Evolutionary conservation across 2,888 invertebrate genomes (phyloP), one percentile per base, ranked within the genome.

Genomic region (Chrysolina oricalcia): DNA sequence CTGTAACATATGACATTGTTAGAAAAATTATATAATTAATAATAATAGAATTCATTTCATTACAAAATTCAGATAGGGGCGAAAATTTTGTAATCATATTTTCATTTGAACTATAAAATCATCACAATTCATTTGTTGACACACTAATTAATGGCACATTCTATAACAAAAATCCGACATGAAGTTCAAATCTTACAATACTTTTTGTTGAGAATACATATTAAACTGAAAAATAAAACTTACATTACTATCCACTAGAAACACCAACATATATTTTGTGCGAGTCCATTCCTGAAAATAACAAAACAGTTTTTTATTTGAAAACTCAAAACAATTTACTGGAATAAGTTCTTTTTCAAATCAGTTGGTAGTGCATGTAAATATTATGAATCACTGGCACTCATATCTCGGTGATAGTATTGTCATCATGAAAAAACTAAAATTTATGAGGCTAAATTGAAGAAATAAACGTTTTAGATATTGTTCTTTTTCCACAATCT

Each of bases 31-130:
- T 43, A 23, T 0, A 5, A 43, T 21, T 41, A 23, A 0, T 10
- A 9, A 35, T n/a, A 0, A 5, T 8, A 9, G n/a, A 59, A 27
- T n/a, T 2, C 8, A 27, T 8, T 15, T 23, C 19, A n/a, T 64
- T 19, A 17, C 5, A 46, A 6, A 21, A 17, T 41, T 85, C 85
- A 86, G 85, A 83, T 85, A 85, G 85, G 84, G 80, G 87, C 87
- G 86, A 88, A 89, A 88, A 86, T 86, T 85, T 79, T 74, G 82
- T 82, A 85, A 85, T 87, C 87, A 87, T 73, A 48, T 53, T 69
- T 74, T 88, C 88, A 87, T 85, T 80, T 88, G 88, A 88, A 88
- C 87, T 88, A 88, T 86, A 84, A 78, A 79, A 50, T 88, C 87
- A 88, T 87, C 87, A 86, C 73, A 67, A 41, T 50, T 62, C 17